phyloP scores from a whole-genome alignment of 2,888 invertebrate genomes.

The Acanthosepion esculentum region DNA sequence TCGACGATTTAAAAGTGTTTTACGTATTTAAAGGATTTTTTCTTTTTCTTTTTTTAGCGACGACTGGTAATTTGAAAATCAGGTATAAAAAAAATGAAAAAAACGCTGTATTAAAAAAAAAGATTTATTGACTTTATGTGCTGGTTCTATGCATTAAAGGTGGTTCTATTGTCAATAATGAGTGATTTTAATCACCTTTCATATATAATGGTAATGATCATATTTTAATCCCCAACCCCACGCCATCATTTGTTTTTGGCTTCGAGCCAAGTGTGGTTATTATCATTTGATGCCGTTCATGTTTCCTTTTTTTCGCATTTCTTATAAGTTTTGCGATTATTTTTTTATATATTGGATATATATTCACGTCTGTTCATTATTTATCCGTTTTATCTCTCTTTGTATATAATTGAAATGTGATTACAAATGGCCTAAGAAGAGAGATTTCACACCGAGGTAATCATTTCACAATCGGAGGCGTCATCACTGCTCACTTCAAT shows the following conservation, averaged over 20 bases:
- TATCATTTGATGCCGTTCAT: no score
- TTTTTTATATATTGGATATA: background rate
- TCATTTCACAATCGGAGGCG: conserved; percentile 64
- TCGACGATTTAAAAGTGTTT: background rate
- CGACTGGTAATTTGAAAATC: background rate
- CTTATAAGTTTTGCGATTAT: background rate
- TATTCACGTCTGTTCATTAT: background rate
- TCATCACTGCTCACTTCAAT: conserved; percentile 64
- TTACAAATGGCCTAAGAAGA: conserved; percentile 25
- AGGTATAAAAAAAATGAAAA: background rate
- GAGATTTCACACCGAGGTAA: conserved; percentile 56
- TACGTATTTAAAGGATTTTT: background rate
- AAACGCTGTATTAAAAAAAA: background rate
- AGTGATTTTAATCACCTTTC: background rate
- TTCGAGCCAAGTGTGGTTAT: background rate
- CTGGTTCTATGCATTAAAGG: background rate
- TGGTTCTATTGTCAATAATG: background rate
- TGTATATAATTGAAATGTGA: background rate
- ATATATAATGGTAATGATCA: background rate
- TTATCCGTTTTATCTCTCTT: background rate
- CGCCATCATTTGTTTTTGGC: background rate
- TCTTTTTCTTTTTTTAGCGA: background rate
- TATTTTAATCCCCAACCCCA: background rate
- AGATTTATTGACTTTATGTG: background rate
- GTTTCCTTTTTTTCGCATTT: background rate